Evolutionary conservation across 2,113 vertebrate genomes (phyloP).

Genomic region (Candoia aspera): DNA sequence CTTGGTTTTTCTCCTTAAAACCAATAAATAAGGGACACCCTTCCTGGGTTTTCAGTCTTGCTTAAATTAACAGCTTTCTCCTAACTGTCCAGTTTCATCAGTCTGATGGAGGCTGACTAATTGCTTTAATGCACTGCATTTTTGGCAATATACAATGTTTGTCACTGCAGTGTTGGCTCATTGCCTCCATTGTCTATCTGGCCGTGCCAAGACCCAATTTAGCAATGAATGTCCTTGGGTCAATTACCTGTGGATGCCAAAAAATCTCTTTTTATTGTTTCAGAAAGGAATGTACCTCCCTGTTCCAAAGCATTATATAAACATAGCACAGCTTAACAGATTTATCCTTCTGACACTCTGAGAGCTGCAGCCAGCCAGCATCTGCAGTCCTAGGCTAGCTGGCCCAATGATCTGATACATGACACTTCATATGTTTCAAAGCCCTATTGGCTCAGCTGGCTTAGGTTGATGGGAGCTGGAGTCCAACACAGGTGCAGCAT

Average conservation of each 20-base stretch:
- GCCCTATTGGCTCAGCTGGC: not conserved
- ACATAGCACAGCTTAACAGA: not conserved
- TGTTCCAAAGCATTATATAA: not conserved
- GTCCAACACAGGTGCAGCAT: not conserved
- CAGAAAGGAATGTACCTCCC: not conserved
- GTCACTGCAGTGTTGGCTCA: conserved; percentile 24
- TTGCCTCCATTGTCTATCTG: conserved; percentile 19
- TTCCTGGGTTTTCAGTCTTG: conserved; percentile 28
- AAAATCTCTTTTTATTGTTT: conserved; percentile 6
- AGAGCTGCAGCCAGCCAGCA: not conserved
- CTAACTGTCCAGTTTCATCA: conserved; percentile 51
- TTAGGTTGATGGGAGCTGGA: not conserved
- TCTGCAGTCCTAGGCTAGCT: not conserved
- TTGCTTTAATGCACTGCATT: conserved; percentile 43
- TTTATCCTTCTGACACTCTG: not conserved
- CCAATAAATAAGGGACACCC: not conserved
- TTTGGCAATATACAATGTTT: conserved; percentile 38
- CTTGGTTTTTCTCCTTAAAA: conserved; percentile 25
- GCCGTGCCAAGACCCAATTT: conserved; percentile 37
- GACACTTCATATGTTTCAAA: not conserved
- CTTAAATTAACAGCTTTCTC: conserved; percentile 53
- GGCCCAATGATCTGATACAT: not conserved
- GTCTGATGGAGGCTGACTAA: conserved; percentile 56
- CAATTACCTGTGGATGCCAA: conserved; percentile 16
- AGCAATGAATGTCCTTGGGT: conserved; percentile 11